Evolutionary conservation across 1,140 invertebrate species (phyloP).

Genomic region (Papilio helenus): DNA sequence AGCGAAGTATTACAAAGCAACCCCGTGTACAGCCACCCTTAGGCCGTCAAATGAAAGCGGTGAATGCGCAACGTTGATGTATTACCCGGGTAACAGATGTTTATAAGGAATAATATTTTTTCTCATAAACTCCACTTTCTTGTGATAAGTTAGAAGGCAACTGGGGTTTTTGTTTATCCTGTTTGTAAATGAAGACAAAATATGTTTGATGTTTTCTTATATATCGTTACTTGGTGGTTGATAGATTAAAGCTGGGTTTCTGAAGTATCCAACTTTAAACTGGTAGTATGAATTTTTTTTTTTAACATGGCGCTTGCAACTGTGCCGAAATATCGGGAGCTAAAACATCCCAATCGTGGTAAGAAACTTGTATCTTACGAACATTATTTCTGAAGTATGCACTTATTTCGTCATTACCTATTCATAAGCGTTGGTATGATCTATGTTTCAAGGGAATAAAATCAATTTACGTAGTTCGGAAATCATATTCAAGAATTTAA

Average conservation of each 20-base stretch:
- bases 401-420: too few species aligned
- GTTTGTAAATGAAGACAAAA: constrained; percentile 12
- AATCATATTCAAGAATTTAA: too few species aligned
- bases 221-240: not conserved
- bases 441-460: too few species aligned
- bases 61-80: constrained; percentile 33
- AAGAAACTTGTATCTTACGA: too few species aligned
- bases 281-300: too few species aligned
- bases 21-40: not conserved
- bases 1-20: not conserved
- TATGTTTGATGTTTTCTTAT: not conserved
- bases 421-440: too few species aligned
- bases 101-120: constrained; percentile 27
- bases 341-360: too few species aligned
- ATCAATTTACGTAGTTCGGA: too few species aligned
- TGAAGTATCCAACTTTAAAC: too few species aligned
- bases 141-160: not conserved
- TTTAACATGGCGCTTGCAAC: too few species aligned
- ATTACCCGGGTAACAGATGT: constrained; percentile 33
- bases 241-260: not conserved
- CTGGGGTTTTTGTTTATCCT: constrained; percentile 11
- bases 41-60: constrained; percentile 22
- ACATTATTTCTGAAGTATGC: too few species aligned
- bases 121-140: constrained; percentile 20
- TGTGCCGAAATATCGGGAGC: too few species aligned